These are phyloP conservation scores for Neotoxoptera formosana DNA, from an alignment of 1,140 invertebrate species.

Conservation along the genomic window DNA sequence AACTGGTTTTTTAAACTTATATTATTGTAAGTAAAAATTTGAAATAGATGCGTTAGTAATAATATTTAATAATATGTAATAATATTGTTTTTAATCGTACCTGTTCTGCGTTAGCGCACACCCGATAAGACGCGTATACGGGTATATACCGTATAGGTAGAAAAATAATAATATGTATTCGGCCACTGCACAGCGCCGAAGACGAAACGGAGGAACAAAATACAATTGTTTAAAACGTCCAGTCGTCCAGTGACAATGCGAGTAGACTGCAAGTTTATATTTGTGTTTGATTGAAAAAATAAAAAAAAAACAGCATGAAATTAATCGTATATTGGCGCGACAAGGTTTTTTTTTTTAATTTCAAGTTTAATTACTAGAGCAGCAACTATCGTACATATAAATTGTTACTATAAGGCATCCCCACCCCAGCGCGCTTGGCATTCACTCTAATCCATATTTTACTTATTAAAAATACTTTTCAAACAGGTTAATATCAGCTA, in stretches of 20 bases:
- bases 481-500: background rate
- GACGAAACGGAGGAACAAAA: background rate
- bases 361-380: conserved; percentile 11
- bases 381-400: background rate
- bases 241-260: background rate
- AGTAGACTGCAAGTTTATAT: background rate
- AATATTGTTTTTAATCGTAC: background rate
- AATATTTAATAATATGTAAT: background rate
- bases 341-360: conserved; percentile 9
- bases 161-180: background rate
- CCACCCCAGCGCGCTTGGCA: background rate
- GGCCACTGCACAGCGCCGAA: background rate
- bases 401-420: background rate
- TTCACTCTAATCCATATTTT: background rate
- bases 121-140: background rate
- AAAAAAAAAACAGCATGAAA: background rate
- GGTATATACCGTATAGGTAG: no score
- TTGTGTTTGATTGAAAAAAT: background rate
- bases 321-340: background rate
- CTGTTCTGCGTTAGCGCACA: background rate
- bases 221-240: background rate
- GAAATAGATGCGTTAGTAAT: background rate
- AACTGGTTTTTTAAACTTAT: background rate
- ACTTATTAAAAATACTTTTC: background rate
- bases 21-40: background rate